Conservation (phyloP, 2,797 vertebrate genomes). For the Denticeps clupeoides region DNA sequence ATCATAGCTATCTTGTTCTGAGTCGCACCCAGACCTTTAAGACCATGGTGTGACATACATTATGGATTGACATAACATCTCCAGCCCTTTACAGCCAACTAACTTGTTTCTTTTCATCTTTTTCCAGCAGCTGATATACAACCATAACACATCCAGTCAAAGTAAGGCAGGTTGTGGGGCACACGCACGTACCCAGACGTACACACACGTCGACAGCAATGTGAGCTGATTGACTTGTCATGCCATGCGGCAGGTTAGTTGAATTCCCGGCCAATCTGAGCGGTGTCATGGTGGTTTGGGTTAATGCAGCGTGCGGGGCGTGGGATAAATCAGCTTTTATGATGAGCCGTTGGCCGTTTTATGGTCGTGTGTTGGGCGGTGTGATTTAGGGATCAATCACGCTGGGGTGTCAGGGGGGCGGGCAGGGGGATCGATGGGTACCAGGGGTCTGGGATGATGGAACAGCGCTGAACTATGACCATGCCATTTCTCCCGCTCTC, state of each 20-base stretch:
- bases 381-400: slow-evolving; percentile 74
- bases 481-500: slow-evolving; percentile 46
- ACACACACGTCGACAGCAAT: slow-evolving; percentile 18
- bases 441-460: slow-evolving; percentile 50
- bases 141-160: too few species aligned
- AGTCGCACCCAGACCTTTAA: too few species aligned
- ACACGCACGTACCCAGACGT: not conserved
- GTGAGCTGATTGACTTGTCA: slow-evolving; percentile 54
- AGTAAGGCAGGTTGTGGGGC: too few species aligned
- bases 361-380: slow-evolving; percentile 56
- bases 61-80: too few species aligned
- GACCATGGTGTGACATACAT: too few species aligned
- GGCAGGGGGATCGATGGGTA: slow-evolving; percentile 35
- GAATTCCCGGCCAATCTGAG: slow-evolving; percentile 66
- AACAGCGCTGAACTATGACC: slow-evolving; percentile 62
- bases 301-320: slow-evolving; percentile 44
- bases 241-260: slow-evolving; percentile 60
- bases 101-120: too few species aligned
- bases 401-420: slow-evolving; percentile 20
- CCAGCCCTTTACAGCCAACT: too few species aligned
- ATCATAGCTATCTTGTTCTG: too few species aligned
- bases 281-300: slow-evolving; percentile 66
- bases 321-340: slow-evolving; percentile 72
- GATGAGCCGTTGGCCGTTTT: slow-evolving; percentile 70
- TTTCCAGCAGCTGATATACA: too few species aligned